Percentiles rank a stretch among this genome's conserved stretches.
Evolutionary conservation across 2,797 vertebrate genomes (phyloP).

Genomic region (Enteromius treurensis): DNA sequence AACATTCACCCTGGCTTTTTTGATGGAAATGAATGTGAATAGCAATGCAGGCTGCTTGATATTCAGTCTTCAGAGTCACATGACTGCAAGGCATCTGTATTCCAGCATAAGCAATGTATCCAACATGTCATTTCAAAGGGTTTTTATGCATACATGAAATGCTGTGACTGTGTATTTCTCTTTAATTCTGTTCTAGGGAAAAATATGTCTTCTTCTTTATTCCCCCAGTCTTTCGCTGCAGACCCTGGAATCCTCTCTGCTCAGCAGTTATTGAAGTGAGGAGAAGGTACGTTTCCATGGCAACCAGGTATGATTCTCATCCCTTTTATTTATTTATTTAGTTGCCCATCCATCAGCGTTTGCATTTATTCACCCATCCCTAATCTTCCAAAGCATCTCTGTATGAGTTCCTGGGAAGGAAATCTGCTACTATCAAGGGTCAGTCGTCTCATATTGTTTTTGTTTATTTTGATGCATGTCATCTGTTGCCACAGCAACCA

Average conservation of each 20-base stretch:
- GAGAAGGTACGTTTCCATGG: slow-evolving; percentile 75
- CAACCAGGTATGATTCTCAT: slow-evolving; percentile 67
- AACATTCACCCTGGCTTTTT: neutral
- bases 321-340: slow-evolving; percentile 33
- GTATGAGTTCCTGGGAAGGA: slow-evolving; percentile 12
- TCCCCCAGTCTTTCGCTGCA: slow-evolving; percentile 10
- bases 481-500: slow-evolving; percentile 32
- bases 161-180: neutral
- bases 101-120: neutral
- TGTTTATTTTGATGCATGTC: slow-evolving; percentile 34
- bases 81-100: neutral
- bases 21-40: neutral
- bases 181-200: slow-evolving; percentile 8
- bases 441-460: slow-evolving; percentile 30
- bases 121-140: neutral
- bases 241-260: slow-evolving; percentile 46
- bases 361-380: slow-evolving; percentile 35
- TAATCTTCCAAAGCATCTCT: slow-evolving; percentile 33
- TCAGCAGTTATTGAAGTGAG: slow-evolving; percentile 67
- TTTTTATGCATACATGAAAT: neutral
- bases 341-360: slow-evolving; percentile 34
- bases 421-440: slow-evolving; percentile 11
- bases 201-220: neutral
- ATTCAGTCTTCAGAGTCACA: slow-evolving; percentile 1
- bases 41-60: neutral